Percentiles rank a stretch among this genome's conserved stretches.
Evolutionary conservation across 2,888 invertebrate species (phyloP).

Genomic region (Homarus gammarus): DNA sequence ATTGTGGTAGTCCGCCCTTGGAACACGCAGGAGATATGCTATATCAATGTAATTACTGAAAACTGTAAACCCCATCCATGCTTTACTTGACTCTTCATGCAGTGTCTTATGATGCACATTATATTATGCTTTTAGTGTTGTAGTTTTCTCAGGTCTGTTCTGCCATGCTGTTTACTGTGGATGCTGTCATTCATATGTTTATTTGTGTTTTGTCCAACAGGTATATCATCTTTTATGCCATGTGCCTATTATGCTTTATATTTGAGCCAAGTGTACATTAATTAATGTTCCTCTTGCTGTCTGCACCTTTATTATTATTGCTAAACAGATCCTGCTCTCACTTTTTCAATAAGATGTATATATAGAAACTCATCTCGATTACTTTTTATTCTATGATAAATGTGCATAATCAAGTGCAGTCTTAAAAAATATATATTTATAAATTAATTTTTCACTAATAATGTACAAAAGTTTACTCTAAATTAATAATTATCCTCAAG

Average conservation of each 20-base stretch:
- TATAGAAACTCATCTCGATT: no score
- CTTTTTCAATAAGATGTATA: no score
- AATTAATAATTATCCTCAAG: no score
- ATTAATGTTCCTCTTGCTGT: not conserved
- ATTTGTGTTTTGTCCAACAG: constrained; percentile 35
- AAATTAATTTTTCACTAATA: no score
- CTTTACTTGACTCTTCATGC: constrained; percentile 22
- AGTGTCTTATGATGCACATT: constrained; percentile 2
- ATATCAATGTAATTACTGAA: constrained; percentile 78
- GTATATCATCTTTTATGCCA: not conserved
- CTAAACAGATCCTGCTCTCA: not conserved
- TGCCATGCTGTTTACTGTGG: constrained; percentile 11
- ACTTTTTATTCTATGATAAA: no score
- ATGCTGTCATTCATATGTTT: constrained; percentile 1
- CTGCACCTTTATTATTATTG: not conserved
- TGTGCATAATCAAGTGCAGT: no score
- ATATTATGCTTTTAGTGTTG: constrained; percentile 10
- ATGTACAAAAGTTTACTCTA: no score
- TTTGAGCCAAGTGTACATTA: not conserved
- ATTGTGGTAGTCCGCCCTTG: constrained; percentile 74
- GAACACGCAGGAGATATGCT: constrained; percentile 79
- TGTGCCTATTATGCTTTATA: constrained; percentile 14
- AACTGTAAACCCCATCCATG: constrained; percentile 56
- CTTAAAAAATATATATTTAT: no score
- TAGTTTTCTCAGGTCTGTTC: constrained; percentile 18